Base-by-base conservation (phyloP, 2,797 vertebrate species). In the Austrolebias charrua region DNA sequence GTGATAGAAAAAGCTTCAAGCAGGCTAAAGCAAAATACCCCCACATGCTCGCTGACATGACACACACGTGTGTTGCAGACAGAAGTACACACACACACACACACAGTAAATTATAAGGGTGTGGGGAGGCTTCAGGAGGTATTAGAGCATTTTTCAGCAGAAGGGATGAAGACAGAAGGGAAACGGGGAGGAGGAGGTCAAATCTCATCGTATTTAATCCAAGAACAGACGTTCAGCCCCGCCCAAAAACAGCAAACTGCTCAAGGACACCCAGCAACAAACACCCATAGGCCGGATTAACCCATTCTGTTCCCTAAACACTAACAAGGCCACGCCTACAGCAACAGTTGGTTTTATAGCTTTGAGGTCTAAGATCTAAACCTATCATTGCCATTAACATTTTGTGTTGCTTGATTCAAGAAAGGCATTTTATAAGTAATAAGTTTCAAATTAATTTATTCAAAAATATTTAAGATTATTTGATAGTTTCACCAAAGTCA, bases 171-270 rank as follows among this genome's bases (percentile, higher is more conserved):
- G 58, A 63, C 51, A 47, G 55, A 55, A 71, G 57, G 62, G 29
- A 60, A 71, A 46, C 58, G 1, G 29, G 62, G 50, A 50, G 50
- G 62, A 76, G 67, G 64, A 76, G 65, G 62, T 71, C 0, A 10
- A 61, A 74, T 78, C 69, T 74, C 73, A 80, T 82, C 53, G 47
- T 54, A 38, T 73, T 82, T 66, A 79, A 79, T 75, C 71, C 59
- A 43, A 60, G 78, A 43, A 69, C 78, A 80, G 78, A 82, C 71
- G 4, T 74, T 45, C 29, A 33, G 29, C 31, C 60, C 52, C 48
- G 2, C 52, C 55, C 19, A 5, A 51, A 31, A 60, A 14, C n/a
- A 1, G 0, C 64, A 50, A 63, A 63, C 66, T 57, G 66, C 75
- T 74, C 58, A 57, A 66, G 51, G 55, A 63, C 55, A 52, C 77